phyloP scores from a whole-genome alignment of 2,113 vertebrate genomes.

The Sylvilagus bachmani region DNA sequence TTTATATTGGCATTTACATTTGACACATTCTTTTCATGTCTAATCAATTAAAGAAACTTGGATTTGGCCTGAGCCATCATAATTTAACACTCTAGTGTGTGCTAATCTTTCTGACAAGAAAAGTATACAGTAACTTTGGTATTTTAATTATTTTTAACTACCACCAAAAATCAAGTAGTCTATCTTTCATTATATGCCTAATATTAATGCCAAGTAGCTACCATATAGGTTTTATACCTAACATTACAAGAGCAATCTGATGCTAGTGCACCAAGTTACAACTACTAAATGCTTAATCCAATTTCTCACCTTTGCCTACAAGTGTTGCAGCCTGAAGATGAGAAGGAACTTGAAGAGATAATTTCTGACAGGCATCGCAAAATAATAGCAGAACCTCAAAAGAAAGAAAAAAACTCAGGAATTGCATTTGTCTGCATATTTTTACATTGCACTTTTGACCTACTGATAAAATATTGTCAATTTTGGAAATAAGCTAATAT shows the following conservation, averaged over 20 bases:
- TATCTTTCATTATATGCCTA: slow-evolving; percentile 70
- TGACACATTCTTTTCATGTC: not conserved
- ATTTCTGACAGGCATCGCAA: slow-evolving; percentile 88
- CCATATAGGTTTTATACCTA: slow-evolving; percentile 54
- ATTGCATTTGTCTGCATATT: slow-evolving; percentile 43
- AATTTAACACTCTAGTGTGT: slow-evolving; percentile 31
- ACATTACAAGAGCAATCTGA: slow-evolving; percentile 1
- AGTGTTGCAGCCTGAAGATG: slow-evolving; percentile 82
- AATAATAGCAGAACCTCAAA: slow-evolving; percentile 86
- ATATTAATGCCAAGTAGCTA: slow-evolving; percentile 51
- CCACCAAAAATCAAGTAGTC: slow-evolving; percentile 32
- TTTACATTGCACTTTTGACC: not conserved
- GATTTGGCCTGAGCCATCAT: not conserved
- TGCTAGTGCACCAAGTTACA: not conserved
- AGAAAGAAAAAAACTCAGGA: slow-evolving; percentile 60
- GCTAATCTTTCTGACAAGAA: slow-evolving; percentile 62
- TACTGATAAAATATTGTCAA: slow-evolving; percentile 38
- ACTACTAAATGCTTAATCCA: not conserved
- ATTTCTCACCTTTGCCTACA: slow-evolving; percentile 89
- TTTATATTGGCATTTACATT: not conserved
- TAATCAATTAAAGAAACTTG: slow-evolving; percentile 19
- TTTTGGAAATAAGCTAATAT: slow-evolving; percentile 22
- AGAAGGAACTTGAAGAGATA: slow-evolving; percentile 86
- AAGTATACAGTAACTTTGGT: not conserved
- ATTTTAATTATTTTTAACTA: slow-evolving; percentile 38